These are phyloP conservation scores for Caenorhabditis plicata DNA, from an alignment of 2,888 invertebrate species.

Conservation along the genomic window DNA sequence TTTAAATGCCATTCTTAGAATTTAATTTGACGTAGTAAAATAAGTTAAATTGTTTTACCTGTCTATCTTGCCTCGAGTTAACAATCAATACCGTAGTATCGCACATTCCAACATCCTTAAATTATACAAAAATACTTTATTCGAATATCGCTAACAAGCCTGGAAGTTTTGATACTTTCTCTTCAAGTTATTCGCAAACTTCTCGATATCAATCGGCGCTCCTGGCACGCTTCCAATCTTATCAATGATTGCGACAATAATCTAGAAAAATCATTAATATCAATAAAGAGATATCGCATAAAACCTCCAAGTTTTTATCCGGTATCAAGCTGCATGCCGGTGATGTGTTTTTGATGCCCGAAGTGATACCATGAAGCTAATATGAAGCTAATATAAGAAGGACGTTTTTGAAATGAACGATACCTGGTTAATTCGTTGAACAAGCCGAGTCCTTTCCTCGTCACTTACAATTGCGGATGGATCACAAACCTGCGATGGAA, in stretches of 20 bases:
- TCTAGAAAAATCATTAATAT: slow-evolving; percentile 26
- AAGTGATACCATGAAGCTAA: slow-evolving; percentile 55
- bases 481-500: slow-evolving; percentile 57
- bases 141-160: slow-evolving; percentile 31
- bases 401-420: too few species aligned
- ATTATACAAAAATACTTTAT: not conserved
- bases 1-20: too few species aligned
- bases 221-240: slow-evolving; percentile 57
- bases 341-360: slow-evolving; percentile 57
- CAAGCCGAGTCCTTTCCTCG: slow-evolving; percentile 54
- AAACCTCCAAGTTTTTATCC: slow-evolving; percentile 52
- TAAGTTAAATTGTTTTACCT: too few species aligned
- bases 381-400: too few species aligned
- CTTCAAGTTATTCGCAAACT: slow-evolving; percentile 61
- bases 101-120: slow-evolving; percentile 59
- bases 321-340: slow-evolving; percentile 56
- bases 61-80: slow-evolving; percentile 61
- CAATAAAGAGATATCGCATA: not conserved
- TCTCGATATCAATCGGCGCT: slow-evolving; percentile 58
- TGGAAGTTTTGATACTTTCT: slow-evolving; percentile 60
- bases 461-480: slow-evolving; percentile 61
- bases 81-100: slow-evolving; percentile 63
- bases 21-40: too few species aligned
- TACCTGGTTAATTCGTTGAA: slow-evolving; percentile 54
- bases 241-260: slow-evolving; percentile 57